Base-by-base conservation (phyloP, 2,797 vertebrate genomes). In the Lepilemur ruficaudatus region DNA sequence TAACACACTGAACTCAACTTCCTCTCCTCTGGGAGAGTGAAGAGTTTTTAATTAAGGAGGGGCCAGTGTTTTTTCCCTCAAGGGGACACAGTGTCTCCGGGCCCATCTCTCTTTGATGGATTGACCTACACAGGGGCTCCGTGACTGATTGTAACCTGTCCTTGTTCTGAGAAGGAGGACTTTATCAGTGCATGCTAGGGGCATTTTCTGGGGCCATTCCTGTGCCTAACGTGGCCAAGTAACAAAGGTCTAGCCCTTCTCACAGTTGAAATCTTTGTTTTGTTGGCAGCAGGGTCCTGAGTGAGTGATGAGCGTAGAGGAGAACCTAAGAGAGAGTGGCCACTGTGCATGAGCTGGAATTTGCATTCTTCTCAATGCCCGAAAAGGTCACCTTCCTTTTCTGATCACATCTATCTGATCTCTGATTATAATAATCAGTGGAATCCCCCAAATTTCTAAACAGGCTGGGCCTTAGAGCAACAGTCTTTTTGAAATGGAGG, bases 1-100 rank as follows among this genome's bases (percentile, higher is more conserved):
- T 80, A 73, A 94, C 92, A 90, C 11, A 35, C 57, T 79, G 59
- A 82, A 86, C 86, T 87, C 30, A 23, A 84, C 79, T 95, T 97
- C 95, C 90, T 95, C 10, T 95, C 59, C 78, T 95, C 41, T 72
- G 81, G 30, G 67, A 95, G 84, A 38, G 43, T 32, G 55, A 78
- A 88, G 70, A 69, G 52, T 82, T 94, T 96, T 87, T 30, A 84
- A 23, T 43, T 15, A 84, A 95, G 61, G 82, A 88, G 35, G 35
- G 48, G 8, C 6, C 0, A 2, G 13, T 23, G 9, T 57, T 57
- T 25, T 55, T 55, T 23, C 22, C 9, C 85, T 82, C 67, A 30
- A 76, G 46, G 46, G 75, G 70, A 85, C 43, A 15, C 20, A 3
- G 14, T 61, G 69, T 76, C 79, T 75, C 70, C 0, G 0, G 55